A percentile compares a stretch with the other conserved stretches of the same genome.
phyloP scores from a whole-genome alignment of 1,140 invertebrate species.

The Pantala flavescens region DNA sequence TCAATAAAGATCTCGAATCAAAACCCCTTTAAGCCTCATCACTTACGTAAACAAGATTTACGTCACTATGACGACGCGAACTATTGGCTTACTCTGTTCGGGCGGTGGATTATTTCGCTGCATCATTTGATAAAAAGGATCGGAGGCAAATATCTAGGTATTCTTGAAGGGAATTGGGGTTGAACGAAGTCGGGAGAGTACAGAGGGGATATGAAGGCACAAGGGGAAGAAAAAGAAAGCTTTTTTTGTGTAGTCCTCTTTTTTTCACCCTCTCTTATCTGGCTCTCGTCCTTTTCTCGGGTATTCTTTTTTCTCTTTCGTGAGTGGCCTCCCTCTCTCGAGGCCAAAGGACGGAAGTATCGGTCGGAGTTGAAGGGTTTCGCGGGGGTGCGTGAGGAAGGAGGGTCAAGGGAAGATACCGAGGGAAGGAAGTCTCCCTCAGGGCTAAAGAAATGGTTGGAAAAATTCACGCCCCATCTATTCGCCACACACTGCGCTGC shows the following conservation, averaged over 20 bases:
- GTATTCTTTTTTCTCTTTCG: not conserved
- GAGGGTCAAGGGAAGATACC: not conserved
- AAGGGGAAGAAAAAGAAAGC: not conserved
- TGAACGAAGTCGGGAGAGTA: no score
- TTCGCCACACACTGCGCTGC: not conserved
- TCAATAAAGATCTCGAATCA: no score
- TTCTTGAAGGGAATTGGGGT: no score
- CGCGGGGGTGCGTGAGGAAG: not conserved
- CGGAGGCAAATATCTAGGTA: no score
- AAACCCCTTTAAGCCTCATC: no score
- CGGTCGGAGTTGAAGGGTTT: not conserved
- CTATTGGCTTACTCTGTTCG: no score
- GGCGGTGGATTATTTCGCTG: no score
- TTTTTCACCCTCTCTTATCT: not conserved
- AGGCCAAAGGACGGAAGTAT: not conserved
- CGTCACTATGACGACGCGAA: no score
- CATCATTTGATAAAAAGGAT: no score
- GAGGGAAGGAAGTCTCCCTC: not conserved
- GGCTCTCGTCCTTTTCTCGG: not conserved
- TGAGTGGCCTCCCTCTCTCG: not conserved
- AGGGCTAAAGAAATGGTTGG: not conserved
- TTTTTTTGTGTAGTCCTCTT: not conserved
- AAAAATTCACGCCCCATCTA: slow-evolving; percentile 1
- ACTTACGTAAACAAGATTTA: no score
- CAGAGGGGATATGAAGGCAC: not conserved